Evolutionary conservation across 2,888 invertebrate genomes (phyloP).

Genomic region (Tetropium fuscum): DNA sequence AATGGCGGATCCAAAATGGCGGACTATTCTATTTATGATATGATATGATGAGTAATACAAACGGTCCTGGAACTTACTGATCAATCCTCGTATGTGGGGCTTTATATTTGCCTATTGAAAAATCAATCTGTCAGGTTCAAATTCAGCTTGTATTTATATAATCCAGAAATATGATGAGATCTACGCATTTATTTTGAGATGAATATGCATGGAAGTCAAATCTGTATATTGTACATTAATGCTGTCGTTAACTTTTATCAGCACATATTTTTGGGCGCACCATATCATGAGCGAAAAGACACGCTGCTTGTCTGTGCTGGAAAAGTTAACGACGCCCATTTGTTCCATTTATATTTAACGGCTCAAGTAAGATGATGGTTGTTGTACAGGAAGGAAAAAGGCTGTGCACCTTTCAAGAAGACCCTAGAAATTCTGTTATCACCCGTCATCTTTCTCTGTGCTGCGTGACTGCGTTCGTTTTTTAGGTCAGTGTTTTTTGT

Average conservation of each 20-base stretch:
- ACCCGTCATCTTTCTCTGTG: constrained; percentile 83
- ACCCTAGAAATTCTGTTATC: constrained; percentile 80
- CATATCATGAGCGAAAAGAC: not conserved
- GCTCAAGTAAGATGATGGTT: constrained; percentile 67
- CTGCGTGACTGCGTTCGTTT: constrained; percentile 69
- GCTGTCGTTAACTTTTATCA: constrained; percentile 34
- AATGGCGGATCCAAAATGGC: too few species aligned
- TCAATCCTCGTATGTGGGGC: too few species aligned
- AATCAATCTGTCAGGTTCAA: too few species aligned
- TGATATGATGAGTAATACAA: too few species aligned
- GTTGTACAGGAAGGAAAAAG: constrained; percentile 70
- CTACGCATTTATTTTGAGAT: constrained; percentile 30
- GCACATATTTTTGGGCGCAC: not conserved
- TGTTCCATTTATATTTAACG: constrained; percentile 29
- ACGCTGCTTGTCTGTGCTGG: not conserved
- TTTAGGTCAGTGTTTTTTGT: constrained; percentile 65
- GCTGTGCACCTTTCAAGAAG: constrained; percentile 81
- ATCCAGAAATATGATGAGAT: constrained; percentile 28
- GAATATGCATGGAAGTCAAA: constrained; percentile 59
- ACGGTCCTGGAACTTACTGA: too few species aligned
- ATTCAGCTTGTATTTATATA: not conserved
- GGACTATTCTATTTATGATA: too few species aligned
- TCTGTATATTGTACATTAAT: constrained; percentile 38
- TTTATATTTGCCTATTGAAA: too few species aligned
- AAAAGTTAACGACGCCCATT: constrained; percentile 14